phyloP scores from a whole-genome alignment of 2,797 vertebrate genomes.

The Dicrostonyx torquatus region DNA sequence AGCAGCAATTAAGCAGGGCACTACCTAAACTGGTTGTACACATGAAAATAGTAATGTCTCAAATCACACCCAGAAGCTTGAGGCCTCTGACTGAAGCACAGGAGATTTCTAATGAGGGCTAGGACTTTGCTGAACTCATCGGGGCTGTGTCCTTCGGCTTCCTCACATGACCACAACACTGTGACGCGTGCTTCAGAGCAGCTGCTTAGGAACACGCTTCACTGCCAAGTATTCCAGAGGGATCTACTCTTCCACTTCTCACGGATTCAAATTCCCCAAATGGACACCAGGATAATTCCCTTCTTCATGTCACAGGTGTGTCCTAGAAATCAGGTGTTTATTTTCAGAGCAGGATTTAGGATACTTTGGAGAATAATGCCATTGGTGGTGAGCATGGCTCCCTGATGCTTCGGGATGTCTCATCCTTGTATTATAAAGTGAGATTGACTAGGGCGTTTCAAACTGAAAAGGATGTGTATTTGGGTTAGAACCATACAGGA shows the following conservation, averaged over 20 bases:
- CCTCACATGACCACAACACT: neutral
- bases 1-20: neutral
- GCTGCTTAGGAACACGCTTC: neutral
- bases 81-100: neutral
- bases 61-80: neutral
- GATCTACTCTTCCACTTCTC: conserved; percentile 34
- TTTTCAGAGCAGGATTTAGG: conserved; percentile 60
- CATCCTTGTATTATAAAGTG: conserved; percentile 65
- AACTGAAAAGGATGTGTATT: conserved; percentile 77
- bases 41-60: neutral
- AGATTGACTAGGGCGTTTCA: conserved; percentile 81
- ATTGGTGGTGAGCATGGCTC: conserved; percentile 21
- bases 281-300: neutral
- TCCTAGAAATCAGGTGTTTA: conserved; percentile 53
- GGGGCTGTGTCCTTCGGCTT: neutral
- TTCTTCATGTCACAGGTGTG: conserved; percentile 40
- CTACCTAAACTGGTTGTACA: neutral
- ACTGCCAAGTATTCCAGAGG: neutral
- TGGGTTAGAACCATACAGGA: conserved; percentile 80
- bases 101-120: neutral
- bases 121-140: neutral
- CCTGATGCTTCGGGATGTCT: neutral
- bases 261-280: conserved; percentile 35
- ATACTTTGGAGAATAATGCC: conserved; percentile 56
- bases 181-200: neutral